phyloP scores from a whole-genome alignment of 2,888 invertebrate species.

The Bombylius major region DNA sequence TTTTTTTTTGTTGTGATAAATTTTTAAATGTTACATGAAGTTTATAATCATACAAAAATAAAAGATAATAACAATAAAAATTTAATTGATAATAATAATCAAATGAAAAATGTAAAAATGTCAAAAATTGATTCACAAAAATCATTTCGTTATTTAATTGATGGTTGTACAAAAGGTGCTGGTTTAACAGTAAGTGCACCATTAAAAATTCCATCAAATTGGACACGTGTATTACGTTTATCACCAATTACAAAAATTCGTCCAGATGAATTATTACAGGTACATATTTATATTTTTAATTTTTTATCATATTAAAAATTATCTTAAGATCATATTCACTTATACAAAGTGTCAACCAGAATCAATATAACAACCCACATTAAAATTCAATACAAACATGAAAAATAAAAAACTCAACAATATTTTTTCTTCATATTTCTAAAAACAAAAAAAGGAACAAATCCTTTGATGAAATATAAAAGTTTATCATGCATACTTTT shows the following conservation, averaged over 20 bases:
- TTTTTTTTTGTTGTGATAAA: no score
- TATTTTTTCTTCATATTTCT: no score
- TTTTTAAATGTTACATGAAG: background rate
- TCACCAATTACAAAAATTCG: constrained; percentile 28
- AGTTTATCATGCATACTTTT: no score
- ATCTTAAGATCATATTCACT: no score
- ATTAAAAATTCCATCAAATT: constrained; percentile 29
- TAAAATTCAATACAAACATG: no score
- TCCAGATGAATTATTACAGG: constrained; percentile 31
- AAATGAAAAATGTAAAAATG: constrained; percentile 20
- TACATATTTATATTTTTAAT: constrained; percentile 11
- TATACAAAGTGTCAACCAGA: no score
- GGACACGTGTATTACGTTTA: constrained; percentile 32
- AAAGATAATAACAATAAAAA: background rate
- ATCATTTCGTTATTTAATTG: constrained; percentile 28
- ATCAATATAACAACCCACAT: no score
- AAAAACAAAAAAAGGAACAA: no score
- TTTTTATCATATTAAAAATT: background rate
- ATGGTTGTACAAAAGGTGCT: constrained; percentile 26
- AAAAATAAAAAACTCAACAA: no score
- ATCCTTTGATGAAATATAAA: no score
- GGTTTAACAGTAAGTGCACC: constrained; percentile 26
- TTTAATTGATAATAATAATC: background rate
- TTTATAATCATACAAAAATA: background rate
- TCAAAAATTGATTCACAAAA: constrained; percentile 25